Evolutionary conservation across 2,113 vertebrate genomes (phyloP).

Genomic region (Sarotherodon lohbergeri): DNA sequence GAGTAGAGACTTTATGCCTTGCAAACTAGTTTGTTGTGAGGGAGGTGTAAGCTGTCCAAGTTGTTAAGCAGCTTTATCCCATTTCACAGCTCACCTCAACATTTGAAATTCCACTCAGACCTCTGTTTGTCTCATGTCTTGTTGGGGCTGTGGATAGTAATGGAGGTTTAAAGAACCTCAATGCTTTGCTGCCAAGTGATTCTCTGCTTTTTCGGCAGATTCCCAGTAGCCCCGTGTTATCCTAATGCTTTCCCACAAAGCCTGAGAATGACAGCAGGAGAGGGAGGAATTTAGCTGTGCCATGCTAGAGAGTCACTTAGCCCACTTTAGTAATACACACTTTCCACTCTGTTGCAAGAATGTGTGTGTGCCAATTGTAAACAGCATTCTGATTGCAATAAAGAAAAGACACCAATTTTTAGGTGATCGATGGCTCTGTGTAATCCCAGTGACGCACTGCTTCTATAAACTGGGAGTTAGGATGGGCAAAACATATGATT

Average conservation of each 20-base stretch:
- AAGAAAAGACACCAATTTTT: background rate
- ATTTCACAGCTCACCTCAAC: background rate
- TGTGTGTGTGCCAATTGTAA: background rate
- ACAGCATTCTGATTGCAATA: background rate
- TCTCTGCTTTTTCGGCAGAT: background rate
- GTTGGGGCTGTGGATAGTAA: background rate
- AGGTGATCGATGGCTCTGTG: background rate
- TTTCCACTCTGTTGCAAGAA: background rate
- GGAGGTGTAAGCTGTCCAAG: constrained; percentile 1
- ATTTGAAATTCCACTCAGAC: constrained; percentile 14
- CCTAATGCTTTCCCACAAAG: background rate
- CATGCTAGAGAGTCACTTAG: background rate
- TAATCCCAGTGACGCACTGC: background rate
- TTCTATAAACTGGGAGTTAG: background rate
- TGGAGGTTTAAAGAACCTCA: background rate
- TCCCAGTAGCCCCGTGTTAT: background rate
- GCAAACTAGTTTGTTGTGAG: constrained; percentile 2
- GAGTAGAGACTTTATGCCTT: background rate
- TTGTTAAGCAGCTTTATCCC: constrained; percentile 25
- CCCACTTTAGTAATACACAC: background rate
- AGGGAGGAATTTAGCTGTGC: background rate
- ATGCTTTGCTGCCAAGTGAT: background rate
- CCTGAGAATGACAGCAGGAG: background rate
- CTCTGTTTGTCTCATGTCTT: background rate
- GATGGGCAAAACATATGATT: background rate